Conservation (phyloP, 2,113 vertebrate genomes). For the Ptilorrhoa leucosticta region DNA sequence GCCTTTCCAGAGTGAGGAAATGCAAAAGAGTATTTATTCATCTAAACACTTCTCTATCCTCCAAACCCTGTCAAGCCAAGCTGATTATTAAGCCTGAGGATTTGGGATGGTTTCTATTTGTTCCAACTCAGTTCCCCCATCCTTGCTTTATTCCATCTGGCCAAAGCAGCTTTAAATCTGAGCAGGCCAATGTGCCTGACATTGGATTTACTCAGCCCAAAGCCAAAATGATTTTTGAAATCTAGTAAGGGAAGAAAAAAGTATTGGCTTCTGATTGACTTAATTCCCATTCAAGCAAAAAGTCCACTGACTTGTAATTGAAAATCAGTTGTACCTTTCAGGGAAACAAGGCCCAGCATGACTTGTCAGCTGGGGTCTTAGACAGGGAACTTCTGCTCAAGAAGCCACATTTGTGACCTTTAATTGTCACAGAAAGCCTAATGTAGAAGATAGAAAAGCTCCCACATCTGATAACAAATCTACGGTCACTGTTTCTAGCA, state of each 20-base stretch:
- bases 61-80: neutral
- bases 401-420: neutral
- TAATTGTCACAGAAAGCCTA: neutral
- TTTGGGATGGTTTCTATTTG: neutral
- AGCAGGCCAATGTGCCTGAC: neutral
- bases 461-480: neutral
- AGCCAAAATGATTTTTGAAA: constrained; percentile 15
- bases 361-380: neutral
- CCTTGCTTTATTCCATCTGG: neutral
- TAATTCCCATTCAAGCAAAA: neutral
- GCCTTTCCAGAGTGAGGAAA: neutral
- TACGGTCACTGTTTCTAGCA: neutral
- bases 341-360: neutral
- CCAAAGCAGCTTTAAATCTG: constrained; percentile 8
- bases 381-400: neutral
- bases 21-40: neutral
- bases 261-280: neutral
- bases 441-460: neutral
- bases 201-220: neutral
- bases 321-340: neutral
- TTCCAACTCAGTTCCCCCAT: constrained; percentile 5
- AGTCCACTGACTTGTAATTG: neutral
- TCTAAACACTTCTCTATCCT: neutral
- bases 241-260: neutral
- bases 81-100: neutral